Conservation (phyloP, 2,888 invertebrate species). For the Ochropleura plecta region DNA sequence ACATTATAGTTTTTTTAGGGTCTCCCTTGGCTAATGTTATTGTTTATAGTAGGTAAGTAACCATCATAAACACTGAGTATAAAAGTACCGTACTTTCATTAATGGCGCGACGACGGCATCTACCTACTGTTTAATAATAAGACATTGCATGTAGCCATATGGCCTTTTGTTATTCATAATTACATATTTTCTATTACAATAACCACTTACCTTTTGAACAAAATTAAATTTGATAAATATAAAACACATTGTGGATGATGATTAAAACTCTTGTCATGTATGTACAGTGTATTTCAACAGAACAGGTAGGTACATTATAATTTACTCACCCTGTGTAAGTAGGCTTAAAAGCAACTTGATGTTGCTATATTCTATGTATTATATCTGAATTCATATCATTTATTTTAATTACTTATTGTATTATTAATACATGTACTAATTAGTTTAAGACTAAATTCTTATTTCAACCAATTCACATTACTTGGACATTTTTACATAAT, state of each 20-base stretch:
- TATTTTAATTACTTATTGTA: slow-evolving; percentile 55
- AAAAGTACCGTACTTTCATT: background rate
- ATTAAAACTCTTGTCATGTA: slow-evolving; percentile 60
- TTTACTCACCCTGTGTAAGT: slow-evolving; percentile 68
- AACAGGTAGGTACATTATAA: slow-evolving; percentile 58
- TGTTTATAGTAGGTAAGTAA: slow-evolving; percentile 22
- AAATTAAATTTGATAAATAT: slow-evolving; percentile 6
- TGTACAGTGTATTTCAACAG: slow-evolving; percentile 60
- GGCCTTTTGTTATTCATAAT: slow-evolving; percentile 9
- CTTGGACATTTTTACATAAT: slow-evolving; percentile 41
- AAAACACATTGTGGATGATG: slow-evolving; percentile 8
- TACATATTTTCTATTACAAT: slow-evolving; percentile 4
- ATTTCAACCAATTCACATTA: slow-evolving; percentile 54
- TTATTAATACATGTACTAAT: slow-evolving; percentile 53
- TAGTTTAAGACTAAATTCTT: slow-evolving; percentile 60
- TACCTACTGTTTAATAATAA: slow-evolving; percentile 2
- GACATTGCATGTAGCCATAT: slow-evolving; percentile 12
- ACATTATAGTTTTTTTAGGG: too few species aligned
- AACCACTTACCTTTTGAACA: slow-evolving; percentile 35
- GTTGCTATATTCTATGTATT: slow-evolving; percentile 54
- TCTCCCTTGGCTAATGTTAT: slow-evolving; percentile 21
- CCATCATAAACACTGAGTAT: background rate
- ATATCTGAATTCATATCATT: slow-evolving; percentile 66
- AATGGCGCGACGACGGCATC: background rate
- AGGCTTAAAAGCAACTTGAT: slow-evolving; percentile 58